Conservation (phyloP, 2,888 invertebrate genomes). For the Phyllotreta striolata region DNA sequence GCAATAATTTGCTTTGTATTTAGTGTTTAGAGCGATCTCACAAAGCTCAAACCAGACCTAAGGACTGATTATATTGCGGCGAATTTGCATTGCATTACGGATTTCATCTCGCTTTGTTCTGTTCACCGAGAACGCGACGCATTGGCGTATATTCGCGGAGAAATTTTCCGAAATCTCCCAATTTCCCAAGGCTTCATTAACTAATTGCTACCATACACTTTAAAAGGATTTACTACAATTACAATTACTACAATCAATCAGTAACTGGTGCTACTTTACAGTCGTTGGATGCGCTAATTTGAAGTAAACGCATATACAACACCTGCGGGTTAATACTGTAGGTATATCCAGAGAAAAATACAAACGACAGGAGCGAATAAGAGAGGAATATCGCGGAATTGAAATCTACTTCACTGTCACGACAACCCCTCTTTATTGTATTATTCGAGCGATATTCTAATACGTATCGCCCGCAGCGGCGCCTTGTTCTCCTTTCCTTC, state of each 20-base stretch:
- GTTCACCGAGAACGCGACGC: not conserved
- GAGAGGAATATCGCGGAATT: not conserved
- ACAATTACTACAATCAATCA: too few relatives aligned
- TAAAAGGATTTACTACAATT: too few relatives aligned
- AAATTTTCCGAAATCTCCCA: too few relatives aligned
- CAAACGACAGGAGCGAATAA: not conserved
- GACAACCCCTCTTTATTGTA: constrained; percentile 3
- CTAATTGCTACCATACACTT: too few relatives aligned
- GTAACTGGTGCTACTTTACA: too few relatives aligned
- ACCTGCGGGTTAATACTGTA: too few relatives aligned
- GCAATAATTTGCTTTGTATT: constrained; percentile 38
- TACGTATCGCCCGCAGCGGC: constrained; percentile 44
- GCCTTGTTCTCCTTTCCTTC: constrained; percentile 52
- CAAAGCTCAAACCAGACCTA: constrained; percentile 39
- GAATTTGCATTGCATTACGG: constrained; percentile 51
- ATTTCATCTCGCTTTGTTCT: constrained; percentile 45
- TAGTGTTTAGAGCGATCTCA: constrained; percentile 34
- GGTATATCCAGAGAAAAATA: too few relatives aligned
- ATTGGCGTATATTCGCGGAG: constrained; percentile 1
- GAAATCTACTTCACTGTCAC: not conserved
- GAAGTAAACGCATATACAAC: too few relatives aligned
- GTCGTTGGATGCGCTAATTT: too few relatives aligned
- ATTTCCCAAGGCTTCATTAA: too few relatives aligned
- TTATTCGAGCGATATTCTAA: constrained; percentile 15
- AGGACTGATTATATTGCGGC: constrained; percentile 42